phyloP scores from a whole-genome alignment of 2,888 invertebrate species.

The Ctenicera cuprea region DNA sequence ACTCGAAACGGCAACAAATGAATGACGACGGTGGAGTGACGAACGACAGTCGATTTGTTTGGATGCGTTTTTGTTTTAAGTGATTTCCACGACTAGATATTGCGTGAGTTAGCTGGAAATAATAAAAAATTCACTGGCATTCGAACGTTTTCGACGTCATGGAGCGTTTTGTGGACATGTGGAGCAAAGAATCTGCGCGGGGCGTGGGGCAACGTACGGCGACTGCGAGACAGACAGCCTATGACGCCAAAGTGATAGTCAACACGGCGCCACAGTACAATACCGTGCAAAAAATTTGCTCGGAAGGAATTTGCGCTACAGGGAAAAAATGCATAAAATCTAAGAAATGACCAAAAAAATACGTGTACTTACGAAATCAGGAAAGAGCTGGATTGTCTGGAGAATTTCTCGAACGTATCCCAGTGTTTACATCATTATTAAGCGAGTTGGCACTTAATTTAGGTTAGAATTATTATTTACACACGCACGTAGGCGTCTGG shows the following conservation, averaged over 20 bases:
- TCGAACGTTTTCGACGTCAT: constrained; percentile 47
- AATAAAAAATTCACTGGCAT: constrained; percentile 48
- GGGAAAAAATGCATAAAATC: constrained; percentile 36
- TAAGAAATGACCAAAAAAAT: constrained; percentile 3
- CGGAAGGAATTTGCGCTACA: constrained; percentile 49
- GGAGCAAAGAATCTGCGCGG: constrained; percentile 61
- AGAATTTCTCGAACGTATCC: constrained; percentile 38
- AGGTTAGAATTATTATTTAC: constrained; percentile 52
- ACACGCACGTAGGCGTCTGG: constrained; percentile 44
- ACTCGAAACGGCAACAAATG: constrained; percentile 5
- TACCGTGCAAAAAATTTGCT: constrained; percentile 68
- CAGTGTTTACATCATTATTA: constrained; percentile 57
- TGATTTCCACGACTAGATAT: background rate
- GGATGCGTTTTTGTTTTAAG: background rate
- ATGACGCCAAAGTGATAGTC: constrained; percentile 74
- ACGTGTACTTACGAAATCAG: constrained; percentile 36
- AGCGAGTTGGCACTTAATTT: constrained; percentile 54
- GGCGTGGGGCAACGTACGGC: constrained; percentile 65
- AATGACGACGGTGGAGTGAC: background rate
- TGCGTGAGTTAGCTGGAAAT: constrained; percentile 31
- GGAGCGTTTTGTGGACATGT: constrained; percentile 48
- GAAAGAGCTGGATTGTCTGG: constrained; percentile 35
- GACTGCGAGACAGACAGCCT: constrained; percentile 70
- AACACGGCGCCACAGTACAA: constrained; percentile 72
- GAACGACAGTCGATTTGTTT: background rate